Evolutionary conservation across 2,888 invertebrate species (phyloP), one percentile per base, ranked within the genome.

Genomic region (Alloscopus bannaensis): DNA sequence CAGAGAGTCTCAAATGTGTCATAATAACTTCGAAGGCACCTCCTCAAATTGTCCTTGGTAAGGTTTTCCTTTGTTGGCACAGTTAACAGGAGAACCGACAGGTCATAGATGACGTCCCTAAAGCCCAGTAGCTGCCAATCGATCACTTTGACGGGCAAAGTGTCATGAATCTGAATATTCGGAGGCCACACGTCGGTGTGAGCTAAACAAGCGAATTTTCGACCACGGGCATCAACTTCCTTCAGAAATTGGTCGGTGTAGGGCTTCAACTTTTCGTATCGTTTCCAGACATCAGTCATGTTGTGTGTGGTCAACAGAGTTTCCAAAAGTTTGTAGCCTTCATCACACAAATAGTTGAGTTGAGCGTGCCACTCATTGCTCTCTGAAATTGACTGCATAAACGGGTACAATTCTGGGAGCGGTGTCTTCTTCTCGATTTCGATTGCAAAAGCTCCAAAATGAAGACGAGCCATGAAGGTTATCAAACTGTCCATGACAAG

Each of bases 111-210:
- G 0, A 80, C 70, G 52, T 84, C 83, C 36, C 47, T 76, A 36
- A 79, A 83, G 0, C 81, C 82, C 20, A 82, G 0, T 13, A 84
- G 29, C 57, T 85, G 85, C 83, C 83, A 85, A 42, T 85, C 85
- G 8, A 85, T 80, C n/a, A 81, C 52, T 45, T 84, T 85, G 13
- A 79, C 57, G 0, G 73, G 76, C 29, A 65, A 50, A 11, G 69
- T 45, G 4, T 76, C 78, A 42, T 66, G 52, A 20, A 83, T 65
- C 16, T 81, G 47, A 3, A 82, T 16, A 47, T 85, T 85, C 52
- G 83, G 83, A 1, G 83, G 66, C 85, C 85, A 85, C 2, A 84
- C 47, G 60, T 85, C 85, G 0, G 78, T 78, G 47, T 85, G 85
- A 52, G 81, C 62, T 2, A 81, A 18, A 18, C 76, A 60, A 1